Evolutionary conservation across 2,797 vertebrate genomes (phyloP), one percentile per base, ranked within the genome.

Genomic region (Chaetodon trifasciatus): DNA sequence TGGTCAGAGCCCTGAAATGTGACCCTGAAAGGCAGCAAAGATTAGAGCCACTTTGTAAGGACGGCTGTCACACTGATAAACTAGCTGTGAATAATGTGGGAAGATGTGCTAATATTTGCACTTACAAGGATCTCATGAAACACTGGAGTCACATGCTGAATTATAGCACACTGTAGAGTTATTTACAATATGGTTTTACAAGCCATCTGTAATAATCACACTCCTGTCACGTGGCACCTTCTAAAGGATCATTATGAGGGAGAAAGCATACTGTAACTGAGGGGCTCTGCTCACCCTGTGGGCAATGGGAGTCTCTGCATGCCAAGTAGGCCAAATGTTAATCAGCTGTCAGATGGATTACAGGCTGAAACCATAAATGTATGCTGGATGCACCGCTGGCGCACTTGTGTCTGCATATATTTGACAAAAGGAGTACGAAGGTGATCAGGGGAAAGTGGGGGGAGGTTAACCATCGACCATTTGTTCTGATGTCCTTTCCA

Each of bases 21-120:
- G 52, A 72, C 78, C 57, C 19, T 47, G 74, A 81, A 11, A 52
- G 50, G 23, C 47, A 19, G 23, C 24, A 46, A 32, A 16, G n/a
- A 75, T 64, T 78, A 19, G 44, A 63, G 39, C 19, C 1, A 3
- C 37, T 40, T 55, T 49, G 15, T 60, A 55, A 53, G 63, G 64
- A 49, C 9, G 0, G 42, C 16, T 35, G 66, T 55, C 46, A 17
- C 42, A 37, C 74, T 74, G 57, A 82, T 64, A 44, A 74, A 71
- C 16, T 9, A 15, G 19, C 46, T 21, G 10, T 13, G 49, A 24
- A 13, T 65, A 21, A 61, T 60, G 42, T 39, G 24, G 52, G n/a
- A 39, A 46, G 3, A 68, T 17, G 8, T 15, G 8, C 5, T 46
- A 1, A 19, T n/a, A 7, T 49, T 40, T 74, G 4, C 12, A n/a